Conservation (phyloP, 2,888 invertebrate genomes). For the Sarcophaga carnaria region DNA sequence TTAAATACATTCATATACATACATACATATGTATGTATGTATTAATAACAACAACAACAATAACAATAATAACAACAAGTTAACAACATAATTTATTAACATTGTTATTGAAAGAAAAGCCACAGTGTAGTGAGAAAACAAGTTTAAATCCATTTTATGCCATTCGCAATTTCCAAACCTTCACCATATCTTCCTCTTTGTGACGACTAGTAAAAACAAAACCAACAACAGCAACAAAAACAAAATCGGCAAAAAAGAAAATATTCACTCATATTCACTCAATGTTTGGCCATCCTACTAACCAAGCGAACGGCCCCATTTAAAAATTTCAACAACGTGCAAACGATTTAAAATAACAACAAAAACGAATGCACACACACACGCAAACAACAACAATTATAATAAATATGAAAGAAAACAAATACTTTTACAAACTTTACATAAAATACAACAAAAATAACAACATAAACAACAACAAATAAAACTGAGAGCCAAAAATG, state of each 20-base stretch:
- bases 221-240: slow-evolving; percentile 1
- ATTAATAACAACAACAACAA: neutral
- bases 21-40: neutral
- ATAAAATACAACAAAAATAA: slow-evolving; percentile 8
- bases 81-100: slow-evolving; percentile 67
- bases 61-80: slow-evolving; percentile 26
- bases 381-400: neutral
- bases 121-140: slow-evolving; percentile 63
- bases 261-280: neutral
- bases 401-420: neutral
- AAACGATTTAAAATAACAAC: slow-evolving; percentile 59
- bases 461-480: slow-evolving; percentile 49
- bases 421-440: neutral
- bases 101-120: slow-evolving; percentile 68
- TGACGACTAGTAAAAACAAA: too few relatives aligned
- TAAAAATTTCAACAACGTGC: slow-evolving; percentile 70
- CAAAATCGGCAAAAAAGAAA: slow-evolving; percentile 20
- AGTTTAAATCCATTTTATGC: slow-evolving; percentile 63
- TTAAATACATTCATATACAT: neutral
- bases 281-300: neutral
- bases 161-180: neutral
- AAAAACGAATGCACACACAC: slow-evolving; percentile 59
- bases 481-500: neutral
- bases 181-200: neutral
- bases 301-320: slow-evolving; percentile 46